Evolutionary conservation across 2,888 invertebrate species (phyloP).

Genomic region (Agonum fuliginosum): DNA sequence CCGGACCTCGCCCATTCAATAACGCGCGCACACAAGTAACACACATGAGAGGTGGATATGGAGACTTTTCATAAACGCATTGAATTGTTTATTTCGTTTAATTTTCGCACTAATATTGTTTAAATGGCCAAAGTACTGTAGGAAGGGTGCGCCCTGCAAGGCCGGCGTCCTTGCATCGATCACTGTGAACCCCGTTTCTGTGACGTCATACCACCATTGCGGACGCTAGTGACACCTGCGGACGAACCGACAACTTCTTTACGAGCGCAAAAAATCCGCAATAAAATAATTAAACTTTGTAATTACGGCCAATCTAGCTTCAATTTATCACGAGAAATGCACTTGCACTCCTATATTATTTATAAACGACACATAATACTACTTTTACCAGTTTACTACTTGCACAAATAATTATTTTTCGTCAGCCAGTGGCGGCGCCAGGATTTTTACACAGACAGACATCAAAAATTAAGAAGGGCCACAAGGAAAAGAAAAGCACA

Average conservation of each 20-base stretch:
- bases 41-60: slow-evolving; percentile 69
- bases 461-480: too few relatives aligned
- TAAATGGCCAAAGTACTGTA: slow-evolving; percentile 53
- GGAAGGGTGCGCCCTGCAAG: slow-evolving; percentile 66
- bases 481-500: too few relatives aligned
- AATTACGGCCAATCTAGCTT: slow-evolving; percentile 23
- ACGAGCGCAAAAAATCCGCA: slow-evolving; percentile 34
- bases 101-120: slow-evolving; percentile 53
- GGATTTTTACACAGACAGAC: too few relatives aligned
- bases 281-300: slow-evolving; percentile 42
- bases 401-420: too few relatives aligned
- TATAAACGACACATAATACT: too few relatives aligned
- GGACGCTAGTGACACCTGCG: slow-evolving; percentile 48
- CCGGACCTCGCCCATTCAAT: slow-evolving; percentile 71
- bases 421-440: too few relatives aligned
- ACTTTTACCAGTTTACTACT: too few relatives aligned
- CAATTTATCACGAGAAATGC: slow-evolving; percentile 15
- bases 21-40: slow-evolving; percentile 68
- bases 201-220: slow-evolving; percentile 70
- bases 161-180: slow-evolving; percentile 70
- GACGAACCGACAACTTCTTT: slow-evolving; percentile 2
- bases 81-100: slow-evolving; percentile 56
- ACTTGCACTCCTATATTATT: slow-evolving; percentile 12
- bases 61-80: slow-evolving; percentile 66
- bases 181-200: slow-evolving; percentile 67